Evolutionary conservation across 2,888 invertebrate species (phyloP), one percentile per base, ranked within the genome.

Genomic region (Sympetrum striolatum): DNA sequence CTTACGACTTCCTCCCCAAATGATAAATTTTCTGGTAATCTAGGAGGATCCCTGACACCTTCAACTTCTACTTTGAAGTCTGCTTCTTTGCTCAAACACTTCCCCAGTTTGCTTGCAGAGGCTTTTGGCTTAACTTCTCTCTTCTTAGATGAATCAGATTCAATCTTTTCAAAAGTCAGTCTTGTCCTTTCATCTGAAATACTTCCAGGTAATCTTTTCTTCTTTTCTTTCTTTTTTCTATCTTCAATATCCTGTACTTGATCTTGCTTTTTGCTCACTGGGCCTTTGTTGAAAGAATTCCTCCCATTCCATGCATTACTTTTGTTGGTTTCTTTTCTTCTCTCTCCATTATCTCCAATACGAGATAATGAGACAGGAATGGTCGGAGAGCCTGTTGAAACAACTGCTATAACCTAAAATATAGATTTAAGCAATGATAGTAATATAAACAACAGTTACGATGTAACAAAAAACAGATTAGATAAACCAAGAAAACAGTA

Each of bases 371-470:
- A 92, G 60, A 91, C 91, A 58, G 93, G 92, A 79, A 95, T 93
- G 22, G 95, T 95, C 10, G 95, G 94, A 91, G 94, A 93, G 12
- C 94, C 95, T 2, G 95, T 95, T 79, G 95, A 94, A 0, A 95
- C 95, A 91, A 94, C 94, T 80, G 94, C 94, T 48, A 96, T 94
- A 8, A 95, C 92, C 92, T 92, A 64, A 0, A 90, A 91, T n/a
- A 90, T 14, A 35, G 25, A 90, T 60, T n/a, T n/a, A 64, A 64
- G n/a, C 6, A 15, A 0, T 15, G n/a, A 60, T 60, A 6, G 10
- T n/a, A 79, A 37, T 8, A 14, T 6, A 80, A 58, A 39, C 12
- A 60, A 25, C 48, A 15, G 53, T 81, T 35, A 35, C n/a, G 14
- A 58, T 58, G 18, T 60, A 31, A 53, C 15, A 53, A 53, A 53